Evolutionary conservation across 2,888 invertebrate genomes (phyloP).

Genomic region (Steinernema hermaphroditum): DNA sequence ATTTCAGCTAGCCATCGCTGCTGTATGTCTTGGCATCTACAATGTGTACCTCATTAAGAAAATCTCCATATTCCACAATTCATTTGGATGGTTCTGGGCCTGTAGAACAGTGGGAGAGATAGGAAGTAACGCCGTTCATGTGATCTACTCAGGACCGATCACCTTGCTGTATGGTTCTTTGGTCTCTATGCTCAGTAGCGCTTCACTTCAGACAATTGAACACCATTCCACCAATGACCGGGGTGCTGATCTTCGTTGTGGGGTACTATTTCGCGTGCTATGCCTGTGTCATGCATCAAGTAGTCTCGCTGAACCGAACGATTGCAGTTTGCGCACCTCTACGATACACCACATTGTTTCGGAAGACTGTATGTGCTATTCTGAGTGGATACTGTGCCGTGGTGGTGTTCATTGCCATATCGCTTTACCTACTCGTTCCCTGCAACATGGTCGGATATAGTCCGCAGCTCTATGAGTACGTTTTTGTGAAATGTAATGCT

Average conservation of each 20-base stretch:
- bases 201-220: neutral
- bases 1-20: neutral
- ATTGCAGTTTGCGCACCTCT: neutral
- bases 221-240: neutral
- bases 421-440: neutral
- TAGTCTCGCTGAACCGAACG: neutral
- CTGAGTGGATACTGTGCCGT: neutral
- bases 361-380: neutral
- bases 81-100: neutral
- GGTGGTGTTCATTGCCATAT: neutral
- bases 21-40: neutral
- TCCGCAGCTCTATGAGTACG: conserved; percentile 17
- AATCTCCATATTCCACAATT: neutral
- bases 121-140: neutral
- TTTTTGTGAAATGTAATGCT: conserved; percentile 10
- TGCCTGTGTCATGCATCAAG: conserved; percentile 14
- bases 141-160: neutral
- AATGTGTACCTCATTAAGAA: neutral
- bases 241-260: neutral
- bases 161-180: neutral
- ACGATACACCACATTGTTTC: neutral
- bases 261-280: conserved; percentile 3
- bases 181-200: too few relatives aligned
- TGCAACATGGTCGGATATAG: conserved; percentile 18
- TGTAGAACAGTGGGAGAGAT: neutral